Evolutionary conservation across 1,140 invertebrate species (phyloP).

Genomic region (Drosophila chauvacae): DNA sequence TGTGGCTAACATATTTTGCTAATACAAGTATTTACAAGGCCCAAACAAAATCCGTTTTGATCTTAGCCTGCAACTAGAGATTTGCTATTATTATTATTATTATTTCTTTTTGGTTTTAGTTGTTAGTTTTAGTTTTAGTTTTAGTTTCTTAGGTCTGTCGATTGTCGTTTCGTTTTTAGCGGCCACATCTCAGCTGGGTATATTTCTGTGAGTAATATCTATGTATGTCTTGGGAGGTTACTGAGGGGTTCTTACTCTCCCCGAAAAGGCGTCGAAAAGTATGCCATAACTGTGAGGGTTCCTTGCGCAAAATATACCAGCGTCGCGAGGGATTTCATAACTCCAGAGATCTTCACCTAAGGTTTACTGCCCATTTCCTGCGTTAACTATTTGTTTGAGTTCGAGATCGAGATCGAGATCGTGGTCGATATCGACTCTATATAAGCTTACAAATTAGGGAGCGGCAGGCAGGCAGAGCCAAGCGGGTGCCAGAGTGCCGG

Average conservation of each 20-base stretch:
- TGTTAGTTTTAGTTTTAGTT: background rate
- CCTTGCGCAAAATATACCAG: slow-evolving; percentile 6
- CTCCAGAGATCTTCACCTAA: slow-evolving; percentile 1
- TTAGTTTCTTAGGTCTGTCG: slow-evolving; percentile 44
- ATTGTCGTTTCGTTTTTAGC: slow-evolving; percentile 55
- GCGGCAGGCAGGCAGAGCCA: slow-evolving; percentile 11
- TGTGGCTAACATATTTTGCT: slow-evolving; percentile 35
- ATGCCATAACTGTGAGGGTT: background rate
- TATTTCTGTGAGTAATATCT: slow-evolving; percentile 5
- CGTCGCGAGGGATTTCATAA: background rate
- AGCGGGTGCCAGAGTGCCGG: slow-evolving; percentile 38
- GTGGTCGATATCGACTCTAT: slow-evolving; percentile 13
- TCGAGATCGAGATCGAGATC: slow-evolving; percentile 9
- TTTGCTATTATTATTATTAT: slow-evolving; percentile 1
- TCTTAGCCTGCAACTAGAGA: slow-evolving; percentile 28
- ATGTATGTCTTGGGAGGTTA: slow-evolving; percentile 1
- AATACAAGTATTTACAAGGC: slow-evolving; percentile 40
- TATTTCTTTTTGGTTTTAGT: background rate
- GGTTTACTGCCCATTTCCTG: slow-evolving; percentile 3
- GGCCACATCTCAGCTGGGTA: slow-evolving; percentile 28
- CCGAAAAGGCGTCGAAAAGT: slow-evolving; percentile 5
- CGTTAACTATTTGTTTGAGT: slow-evolving; percentile 36
- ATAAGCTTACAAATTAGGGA: slow-evolving; percentile 28
- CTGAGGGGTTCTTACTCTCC: background rate
- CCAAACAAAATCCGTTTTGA: slow-evolving; percentile 22